phyloP scores from a whole-genome alignment of 1,140 invertebrate genomes.

The Papilio dardanus region DNA sequence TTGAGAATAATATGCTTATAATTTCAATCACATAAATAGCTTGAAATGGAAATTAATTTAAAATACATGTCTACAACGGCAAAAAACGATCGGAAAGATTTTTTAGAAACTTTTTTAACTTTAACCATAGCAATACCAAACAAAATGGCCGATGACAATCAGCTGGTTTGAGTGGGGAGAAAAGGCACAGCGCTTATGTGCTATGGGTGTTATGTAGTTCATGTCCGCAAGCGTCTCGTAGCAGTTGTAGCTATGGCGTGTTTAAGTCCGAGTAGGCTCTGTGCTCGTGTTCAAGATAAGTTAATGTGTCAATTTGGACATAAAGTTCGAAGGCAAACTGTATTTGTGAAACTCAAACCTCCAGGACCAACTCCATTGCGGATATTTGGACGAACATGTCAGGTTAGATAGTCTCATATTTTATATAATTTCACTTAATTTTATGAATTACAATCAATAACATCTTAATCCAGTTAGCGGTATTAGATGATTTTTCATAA shows the following conservation, averaged over 20 bases:
- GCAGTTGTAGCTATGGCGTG: conserved; percentile 89
- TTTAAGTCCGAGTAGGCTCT: conserved; percentile 89
- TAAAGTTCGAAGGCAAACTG: conserved; percentile 85
- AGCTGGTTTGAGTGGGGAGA: conserved; percentile 81
- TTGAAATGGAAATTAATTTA: not conserved
- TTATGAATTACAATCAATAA: conserved; percentile 42
- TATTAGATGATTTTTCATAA: not conserved
- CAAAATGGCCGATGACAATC: conserved; percentile 72
- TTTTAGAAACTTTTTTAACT: not conserved
- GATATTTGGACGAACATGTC: conserved; percentile 82
- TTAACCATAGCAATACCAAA: conserved; percentile 53
- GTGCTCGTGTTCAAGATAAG: conserved; percentile 89
- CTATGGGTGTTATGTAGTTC: conserved; percentile 74
- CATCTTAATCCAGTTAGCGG: not conserved
- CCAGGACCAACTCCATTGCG: conserved; percentile 81
- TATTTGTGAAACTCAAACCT: conserved; percentile 85
- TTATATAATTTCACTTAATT: conserved; percentile 37
- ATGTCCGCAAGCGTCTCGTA: conserved; percentile 83
- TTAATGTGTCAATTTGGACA: conserved; percentile 88
- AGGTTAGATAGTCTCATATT: conserved; percentile 71
- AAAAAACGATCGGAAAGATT: not conserved
- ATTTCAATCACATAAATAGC: too few species aligned
- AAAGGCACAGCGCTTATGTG: conserved; percentile 71
- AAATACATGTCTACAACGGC: not conserved
- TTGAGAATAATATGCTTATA: too few species aligned